Evolutionary conservation across 1,140 invertebrate species (phyloP).

Genomic region (Caenorhabditis tropicalis): DNA sequence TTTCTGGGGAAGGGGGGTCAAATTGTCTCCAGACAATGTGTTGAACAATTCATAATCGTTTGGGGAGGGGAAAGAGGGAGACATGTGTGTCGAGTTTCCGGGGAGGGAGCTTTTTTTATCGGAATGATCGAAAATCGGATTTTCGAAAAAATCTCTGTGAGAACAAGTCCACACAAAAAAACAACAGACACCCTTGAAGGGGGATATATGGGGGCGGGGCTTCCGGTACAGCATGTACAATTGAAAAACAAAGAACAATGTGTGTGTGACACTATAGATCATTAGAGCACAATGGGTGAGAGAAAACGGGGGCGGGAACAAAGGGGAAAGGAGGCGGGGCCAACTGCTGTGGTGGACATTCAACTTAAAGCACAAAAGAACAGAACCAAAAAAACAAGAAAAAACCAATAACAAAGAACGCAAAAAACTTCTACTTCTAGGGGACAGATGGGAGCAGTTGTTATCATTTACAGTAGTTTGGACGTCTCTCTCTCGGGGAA

Average conservation of each 20-base stretch:
- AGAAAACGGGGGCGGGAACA: no score
- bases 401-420: neutral
- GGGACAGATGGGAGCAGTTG: neutral
- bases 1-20: neutral
- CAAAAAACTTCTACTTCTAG: no score
- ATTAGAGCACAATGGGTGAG: neutral
- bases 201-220: neutral
- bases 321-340: no score
- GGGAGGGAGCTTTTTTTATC: no score
- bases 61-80: neutral
- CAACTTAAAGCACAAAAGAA: neutral
- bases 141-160: no score
- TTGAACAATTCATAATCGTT: conserved; percentile 3
- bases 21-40: neutral
- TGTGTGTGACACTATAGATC: no score
- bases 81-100: no score
- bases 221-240: conserved; percentile 2
- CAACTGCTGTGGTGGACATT: no score
- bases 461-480: neutral
- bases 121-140: no score
- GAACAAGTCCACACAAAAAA: neutral
- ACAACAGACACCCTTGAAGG: neutral
- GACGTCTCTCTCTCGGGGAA: neutral
- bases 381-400: no score
- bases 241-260: neutral